phyloP scores from a whole-genome alignment of 30 jellyfish, hydroid and myxozoan species.

The Euphysa ruthae region DNA sequence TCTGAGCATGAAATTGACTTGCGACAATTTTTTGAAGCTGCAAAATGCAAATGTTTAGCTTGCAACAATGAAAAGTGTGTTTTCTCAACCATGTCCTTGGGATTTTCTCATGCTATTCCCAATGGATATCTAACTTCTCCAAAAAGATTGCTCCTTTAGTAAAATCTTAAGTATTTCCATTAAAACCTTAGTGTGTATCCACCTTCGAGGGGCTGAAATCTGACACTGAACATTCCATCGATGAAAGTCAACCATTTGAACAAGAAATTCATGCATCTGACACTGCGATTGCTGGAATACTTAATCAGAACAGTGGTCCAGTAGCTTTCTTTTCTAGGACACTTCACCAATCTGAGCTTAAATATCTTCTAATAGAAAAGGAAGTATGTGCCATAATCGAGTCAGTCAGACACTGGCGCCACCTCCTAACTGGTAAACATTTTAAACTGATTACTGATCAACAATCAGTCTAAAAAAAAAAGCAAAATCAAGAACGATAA shows the following conservation, averaged over 20 bases:
- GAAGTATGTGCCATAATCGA: constrained; percentile 36
- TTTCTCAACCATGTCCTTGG: too few species aligned
- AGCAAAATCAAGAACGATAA: constrained; percentile 31
- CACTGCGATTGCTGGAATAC: background rate
- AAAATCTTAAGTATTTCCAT: background rate
- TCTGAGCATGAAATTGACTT: too few species aligned
- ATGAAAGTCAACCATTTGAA: background rate
- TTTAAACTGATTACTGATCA: constrained; percentile 62
- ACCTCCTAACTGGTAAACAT: constrained; percentile 30
- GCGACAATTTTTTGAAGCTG: too few species aligned
- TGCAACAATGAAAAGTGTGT: too few species aligned
- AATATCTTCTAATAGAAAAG: constrained; percentile 17
- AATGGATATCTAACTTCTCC: background rate
- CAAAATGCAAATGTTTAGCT: too few species aligned
- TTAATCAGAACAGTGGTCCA: background rate
- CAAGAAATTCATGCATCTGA: background rate
- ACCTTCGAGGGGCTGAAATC: too few species aligned
- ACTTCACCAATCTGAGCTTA: constrained; percentile 1
- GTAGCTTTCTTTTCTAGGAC: background rate
- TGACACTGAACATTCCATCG: too few species aligned
- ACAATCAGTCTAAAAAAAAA: constrained; percentile 17
- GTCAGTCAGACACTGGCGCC: constrained; percentile 48
- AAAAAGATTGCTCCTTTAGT: background rate
- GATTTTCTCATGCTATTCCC: background rate
- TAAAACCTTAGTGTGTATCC: background rate